Evolutionary conservation across 2,797 vertebrate species (phyloP), one percentile per base, ranked within the genome.

Genomic region (Gymnopithys bicolor): DNA sequence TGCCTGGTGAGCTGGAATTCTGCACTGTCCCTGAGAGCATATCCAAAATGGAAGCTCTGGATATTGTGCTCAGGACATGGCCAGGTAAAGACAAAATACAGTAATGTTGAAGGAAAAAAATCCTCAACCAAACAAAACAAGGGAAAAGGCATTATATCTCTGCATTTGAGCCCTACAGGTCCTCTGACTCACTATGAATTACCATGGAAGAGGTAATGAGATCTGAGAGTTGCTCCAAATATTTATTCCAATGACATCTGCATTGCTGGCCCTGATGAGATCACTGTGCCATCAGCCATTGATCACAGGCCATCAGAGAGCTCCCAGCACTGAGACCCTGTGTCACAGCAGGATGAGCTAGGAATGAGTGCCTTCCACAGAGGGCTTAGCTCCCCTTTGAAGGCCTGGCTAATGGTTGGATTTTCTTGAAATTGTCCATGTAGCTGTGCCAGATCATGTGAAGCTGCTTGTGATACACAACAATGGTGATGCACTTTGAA

Each of bases 191-290:
- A 76, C 43, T 64, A 24, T 74, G 41, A 83, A 41, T 69, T 84
- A 73, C 33, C 45, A 37, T 9, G 60, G 48, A 89, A 89, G 76
- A 97, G 70, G 37, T 30, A 87, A 85, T 49, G 35, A 79, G 37
- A 64, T 48, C 12, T 66, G 39, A 55, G 39, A 55, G 21, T n/a
- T 84, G 63, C 80, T 75, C 58, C 28, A 83, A 32, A 41, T 94
- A 84, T 95, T 90, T 87, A 37, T 90, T 85, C 68, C 68, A 66
- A 78, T 39, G 89, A 74, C 76, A 91, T 58, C 58, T 80, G 70
- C 19, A 9, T 12, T 81, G 46, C 69, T 69, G 67, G 63, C 67
- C 56, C 59, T 70, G 83, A 28, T 30, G 51, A 53, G 59, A 58
- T 63, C 19, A 73, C 77, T 10, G 58, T 76, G 58, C 53, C 79